Percentiles rank a stretch among this genome's conserved stretches.
Evolutionary conservation across 2,888 invertebrate genomes (phyloP).

Genomic region (Oxystoma pomonae): DNA sequence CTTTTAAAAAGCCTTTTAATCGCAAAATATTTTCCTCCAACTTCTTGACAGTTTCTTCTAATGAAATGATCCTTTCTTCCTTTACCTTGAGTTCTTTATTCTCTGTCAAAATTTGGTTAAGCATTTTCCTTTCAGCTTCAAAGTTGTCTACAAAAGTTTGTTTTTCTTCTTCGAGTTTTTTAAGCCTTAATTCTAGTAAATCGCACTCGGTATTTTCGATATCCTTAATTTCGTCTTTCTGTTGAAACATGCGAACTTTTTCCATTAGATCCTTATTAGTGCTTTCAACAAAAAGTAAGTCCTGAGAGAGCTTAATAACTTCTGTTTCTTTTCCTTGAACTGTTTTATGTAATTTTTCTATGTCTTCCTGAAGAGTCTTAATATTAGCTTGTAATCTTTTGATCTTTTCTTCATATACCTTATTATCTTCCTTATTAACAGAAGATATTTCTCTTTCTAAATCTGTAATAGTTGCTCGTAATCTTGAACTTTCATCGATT

Average conservation of each 20-base stretch:
- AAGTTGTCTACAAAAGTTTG: conserved; percentile 23
- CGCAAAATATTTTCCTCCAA: conserved; percentile 20
- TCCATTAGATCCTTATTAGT: conserved; percentile 16
- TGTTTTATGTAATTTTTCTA: conserved; percentile 25
- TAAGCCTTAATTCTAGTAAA: conserved; percentile 24
- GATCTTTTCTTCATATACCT: conserved; percentile 24
- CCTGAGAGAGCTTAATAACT: conserved; percentile 23
- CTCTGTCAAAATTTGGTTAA: conserved; percentile 23
- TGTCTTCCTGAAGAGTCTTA: conserved; percentile 29
- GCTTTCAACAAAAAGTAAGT: conserved; percentile 23
- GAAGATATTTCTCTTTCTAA: conserved; percentile 29
- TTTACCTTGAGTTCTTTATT: conserved; percentile 25
- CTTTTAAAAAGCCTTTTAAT: conserved; percentile 19
- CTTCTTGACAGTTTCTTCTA: conserved; percentile 19
- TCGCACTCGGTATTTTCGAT: conserved; percentile 26
- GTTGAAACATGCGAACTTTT: conserved; percentile 19
- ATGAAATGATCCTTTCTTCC: conserved; percentile 19
- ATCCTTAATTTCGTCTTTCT: conserved; percentile 23
- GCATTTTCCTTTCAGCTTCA: conserved; percentile 24
- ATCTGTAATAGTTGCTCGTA: conserved; percentile 26
- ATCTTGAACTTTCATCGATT: conserved; percentile 35
- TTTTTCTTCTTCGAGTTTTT: conserved; percentile 29
- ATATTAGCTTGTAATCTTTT: conserved; percentile 29
- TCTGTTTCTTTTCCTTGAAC: conserved; percentile 29
- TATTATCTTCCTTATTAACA: conserved; percentile 23